These are phyloP conservation scores for Thamnophis sirtalis DNA, from an alignment of 2,113 vertebrate species.

Conservation along the genomic window DNA sequence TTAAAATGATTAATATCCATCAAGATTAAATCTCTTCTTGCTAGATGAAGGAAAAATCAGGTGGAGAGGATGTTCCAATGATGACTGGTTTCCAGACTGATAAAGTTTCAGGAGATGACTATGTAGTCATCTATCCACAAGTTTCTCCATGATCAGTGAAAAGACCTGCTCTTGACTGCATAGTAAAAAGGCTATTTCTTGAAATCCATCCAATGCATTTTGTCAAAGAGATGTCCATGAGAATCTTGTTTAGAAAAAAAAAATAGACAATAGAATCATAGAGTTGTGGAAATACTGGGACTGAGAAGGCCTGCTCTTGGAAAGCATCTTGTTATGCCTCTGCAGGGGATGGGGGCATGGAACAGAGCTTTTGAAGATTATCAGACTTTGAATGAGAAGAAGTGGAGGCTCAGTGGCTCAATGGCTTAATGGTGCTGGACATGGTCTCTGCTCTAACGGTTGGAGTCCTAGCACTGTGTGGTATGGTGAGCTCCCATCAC, in stretches of 20 bases:
- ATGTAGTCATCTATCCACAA: not conserved
- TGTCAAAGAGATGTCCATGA: not conserved
- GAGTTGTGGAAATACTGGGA: not conserved
- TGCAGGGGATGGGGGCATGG: not conserved
- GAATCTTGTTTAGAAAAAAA: not conserved
- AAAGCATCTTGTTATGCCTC: not conserved
- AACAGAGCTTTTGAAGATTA: not conserved
- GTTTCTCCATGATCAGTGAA: not conserved
- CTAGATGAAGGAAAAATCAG: not conserved
- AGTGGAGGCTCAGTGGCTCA: not conserved
- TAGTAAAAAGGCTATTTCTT: not conserved
- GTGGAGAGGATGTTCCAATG: not conserved
- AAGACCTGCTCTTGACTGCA: not conserved
- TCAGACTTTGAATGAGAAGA: not conserved
- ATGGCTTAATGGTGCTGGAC: not conserved
- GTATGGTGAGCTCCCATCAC: not conserved
- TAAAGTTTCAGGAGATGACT: not conserved
- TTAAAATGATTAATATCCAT: not conserved
- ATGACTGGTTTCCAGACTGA: not conserved
- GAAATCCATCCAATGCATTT: not conserved
- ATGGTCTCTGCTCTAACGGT: not conserved
- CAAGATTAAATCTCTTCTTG: not conserved
- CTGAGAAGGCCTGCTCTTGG: not conserved
- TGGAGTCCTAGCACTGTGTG: not conserved
- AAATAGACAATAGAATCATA: not conserved